A percentile compares a stretch with the other conserved stretches of the same genome.
Evolutionary conservation across 2,113 vertebrate species (phyloP).

Genomic region (Orycteropus afer): DNA sequence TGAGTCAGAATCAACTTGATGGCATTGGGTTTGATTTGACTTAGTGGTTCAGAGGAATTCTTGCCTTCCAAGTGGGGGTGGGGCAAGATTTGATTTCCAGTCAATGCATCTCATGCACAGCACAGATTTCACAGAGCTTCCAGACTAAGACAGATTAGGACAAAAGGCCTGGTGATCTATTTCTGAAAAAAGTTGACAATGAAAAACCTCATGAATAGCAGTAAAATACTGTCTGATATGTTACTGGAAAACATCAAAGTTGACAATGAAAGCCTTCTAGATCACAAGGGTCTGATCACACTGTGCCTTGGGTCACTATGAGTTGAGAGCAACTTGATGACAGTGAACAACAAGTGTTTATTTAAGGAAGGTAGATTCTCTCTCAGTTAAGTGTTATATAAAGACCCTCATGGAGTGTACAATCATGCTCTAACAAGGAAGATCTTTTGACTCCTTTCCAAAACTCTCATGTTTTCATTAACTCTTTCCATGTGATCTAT

Average conservation of each 20-base stretch:
- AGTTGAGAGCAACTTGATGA: not conserved
- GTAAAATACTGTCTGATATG: too few species aligned
- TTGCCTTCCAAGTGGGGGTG: not conserved
- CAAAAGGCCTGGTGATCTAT: too few species aligned
- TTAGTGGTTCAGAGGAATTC: not conserved
- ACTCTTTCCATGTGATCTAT: not conserved
- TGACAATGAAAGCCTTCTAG: not conserved
- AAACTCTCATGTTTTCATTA: not conserved
- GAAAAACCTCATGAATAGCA: too few species aligned
- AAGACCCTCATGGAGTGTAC: not conserved
- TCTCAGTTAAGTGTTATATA: constrained; percentile 1
- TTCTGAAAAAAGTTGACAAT: too few species aligned
- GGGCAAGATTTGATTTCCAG: too few species aligned
- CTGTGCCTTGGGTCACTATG: not conserved
- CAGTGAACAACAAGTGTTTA: constrained; percentile 6
- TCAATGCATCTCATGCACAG: not conserved
- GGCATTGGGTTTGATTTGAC: not conserved
- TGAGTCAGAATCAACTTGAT: not conserved
- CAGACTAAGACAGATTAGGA: not conserved
- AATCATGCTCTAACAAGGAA: not conserved
- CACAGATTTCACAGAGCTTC: not conserved
- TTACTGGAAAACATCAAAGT: too few species aligned
- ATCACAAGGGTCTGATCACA: not conserved
- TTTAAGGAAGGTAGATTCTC: not conserved
- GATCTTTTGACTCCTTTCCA: not conserved